phyloP scores from a whole-genome alignment of 2,888 invertebrate species.

The Drosophila mayaguana region DNA sequence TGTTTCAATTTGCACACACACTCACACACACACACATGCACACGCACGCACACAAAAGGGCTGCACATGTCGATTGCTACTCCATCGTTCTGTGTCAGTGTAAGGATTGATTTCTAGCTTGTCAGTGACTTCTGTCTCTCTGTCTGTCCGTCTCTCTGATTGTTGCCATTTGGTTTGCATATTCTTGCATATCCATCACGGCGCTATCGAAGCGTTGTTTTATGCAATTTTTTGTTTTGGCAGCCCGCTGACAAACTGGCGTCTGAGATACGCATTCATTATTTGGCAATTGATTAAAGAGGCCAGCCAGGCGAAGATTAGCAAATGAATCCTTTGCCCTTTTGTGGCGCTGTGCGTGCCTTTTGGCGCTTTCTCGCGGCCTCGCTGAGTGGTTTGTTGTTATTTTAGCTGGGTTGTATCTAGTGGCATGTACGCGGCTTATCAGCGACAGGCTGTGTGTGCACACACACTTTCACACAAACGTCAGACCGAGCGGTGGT shows the following conservation, averaged over 20 bases:
- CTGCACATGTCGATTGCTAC: constrained; percentile 73
- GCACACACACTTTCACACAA: constrained; percentile 18
- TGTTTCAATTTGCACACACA: constrained; percentile 77
- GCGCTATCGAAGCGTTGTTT: constrained; percentile 14
- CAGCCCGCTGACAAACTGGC: constrained; percentile 36
- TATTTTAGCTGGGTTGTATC: constrained; percentile 18
- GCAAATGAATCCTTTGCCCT: background rate
- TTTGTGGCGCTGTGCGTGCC: constrained; percentile 1
- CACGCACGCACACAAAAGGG: constrained; percentile 22
- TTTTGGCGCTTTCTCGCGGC: constrained; percentile 3
- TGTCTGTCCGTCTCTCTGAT: background rate
- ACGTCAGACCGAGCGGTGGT: constrained; percentile 13
- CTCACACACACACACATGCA: constrained; percentile 40
- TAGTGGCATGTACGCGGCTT: constrained; percentile 31
- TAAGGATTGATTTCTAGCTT: constrained; percentile 59
- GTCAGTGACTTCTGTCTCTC: constrained; percentile 28
- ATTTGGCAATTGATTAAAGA: constrained; percentile 61
- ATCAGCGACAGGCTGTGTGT: constrained; percentile 46
- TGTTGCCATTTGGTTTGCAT: constrained; percentile 39
- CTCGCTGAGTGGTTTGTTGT: background rate
- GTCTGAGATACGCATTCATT: constrained; percentile 48
- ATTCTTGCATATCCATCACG: constrained; percentile 47
- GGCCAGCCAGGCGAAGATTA: constrained; percentile 13
- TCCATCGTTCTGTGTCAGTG: constrained; percentile 11
- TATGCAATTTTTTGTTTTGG: constrained; percentile 22